Percentiles rank a stretch among this genome's conserved stretches.
Conservation (phyloP, 2,113 vertebrate species). For the Pollachius pollachius region DNA sequence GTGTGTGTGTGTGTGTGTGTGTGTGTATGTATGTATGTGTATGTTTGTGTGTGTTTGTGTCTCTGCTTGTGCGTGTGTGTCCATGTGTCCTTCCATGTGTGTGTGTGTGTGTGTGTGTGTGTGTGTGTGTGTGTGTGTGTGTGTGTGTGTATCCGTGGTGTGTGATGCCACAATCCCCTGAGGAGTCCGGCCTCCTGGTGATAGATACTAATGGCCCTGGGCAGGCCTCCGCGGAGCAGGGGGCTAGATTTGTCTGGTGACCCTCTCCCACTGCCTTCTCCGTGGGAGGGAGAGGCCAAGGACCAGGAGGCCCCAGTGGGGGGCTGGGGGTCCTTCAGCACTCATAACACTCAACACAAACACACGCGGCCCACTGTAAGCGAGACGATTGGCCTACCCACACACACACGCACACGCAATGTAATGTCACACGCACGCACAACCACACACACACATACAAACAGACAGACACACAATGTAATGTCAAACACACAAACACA, state of each 20-base stretch:
- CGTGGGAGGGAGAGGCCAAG: conserved; percentile 41
- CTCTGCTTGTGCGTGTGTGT: background rate
- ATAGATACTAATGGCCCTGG: conserved; percentile 67
- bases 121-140: background rate
- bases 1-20: no score
- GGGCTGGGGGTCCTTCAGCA: conserved; percentile 64
- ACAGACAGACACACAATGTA: no score
- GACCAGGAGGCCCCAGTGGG: conserved; percentile 42
- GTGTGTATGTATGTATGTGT: no score
- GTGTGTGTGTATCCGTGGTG: conserved; percentile 10
- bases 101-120: background rate
- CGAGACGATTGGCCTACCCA: conserved; percentile 24
- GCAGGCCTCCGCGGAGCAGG: conserved; percentile 60
- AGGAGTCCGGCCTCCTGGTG: conserved; percentile 60
- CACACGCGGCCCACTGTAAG: conserved; percentile 38
- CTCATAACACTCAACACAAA: conserved; percentile 60
- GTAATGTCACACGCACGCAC: conserved; percentile 9
- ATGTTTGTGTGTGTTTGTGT: no score
- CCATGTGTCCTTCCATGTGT: no score
- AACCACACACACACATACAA: conserved; percentile 11
- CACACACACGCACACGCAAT: background rate
- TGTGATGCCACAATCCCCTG: conserved; percentile 6
- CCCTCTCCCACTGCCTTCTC: conserved; percentile 58
- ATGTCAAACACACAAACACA: background rate
- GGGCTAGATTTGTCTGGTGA: conserved; percentile 57